These are phyloP conservation scores for Pachliopta kotzebuea DNA, from an alignment of 2,888 invertebrate species.

Conservation along the genomic window DNA sequence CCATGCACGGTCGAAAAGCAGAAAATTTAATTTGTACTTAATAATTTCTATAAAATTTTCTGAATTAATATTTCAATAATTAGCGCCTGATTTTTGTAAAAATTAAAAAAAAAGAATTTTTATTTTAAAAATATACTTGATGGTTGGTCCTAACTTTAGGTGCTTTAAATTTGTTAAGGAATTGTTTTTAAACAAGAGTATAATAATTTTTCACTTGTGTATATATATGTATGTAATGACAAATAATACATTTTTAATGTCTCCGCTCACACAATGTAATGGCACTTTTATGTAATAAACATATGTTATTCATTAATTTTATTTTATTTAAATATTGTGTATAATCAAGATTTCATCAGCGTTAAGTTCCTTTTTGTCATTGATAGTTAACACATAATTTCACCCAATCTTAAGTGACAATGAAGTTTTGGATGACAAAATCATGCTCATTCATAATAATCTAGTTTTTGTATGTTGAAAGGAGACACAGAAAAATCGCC, in stretches of 20 bases:
- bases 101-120: background rate
- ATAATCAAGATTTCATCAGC: too few species aligned
- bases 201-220: background rate
- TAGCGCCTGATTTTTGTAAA: conserved; percentile 23
- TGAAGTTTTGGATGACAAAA: too few species aligned
- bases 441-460: too few species aligned
- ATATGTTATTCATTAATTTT: background rate
- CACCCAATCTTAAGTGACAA: too few species aligned
- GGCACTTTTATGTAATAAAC: conserved; percentile 24
- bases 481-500: too few species aligned
- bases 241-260: conserved; percentile 15
- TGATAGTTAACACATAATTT: too few species aligned
- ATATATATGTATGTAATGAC: conserved; percentile 9
- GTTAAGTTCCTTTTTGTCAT: too few species aligned
- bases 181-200: background rate
- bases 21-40: too few species aligned
- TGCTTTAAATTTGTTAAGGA: conserved; percentile 16
- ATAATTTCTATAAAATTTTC: too few species aligned
- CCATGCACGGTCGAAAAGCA: too few species aligned
- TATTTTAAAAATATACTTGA: background rate
- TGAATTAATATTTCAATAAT: background rate
- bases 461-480: too few species aligned
- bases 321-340: background rate
- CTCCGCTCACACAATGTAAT: conserved; percentile 14
- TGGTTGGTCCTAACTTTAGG: conserved; percentile 24